A percentile compares a stretch with the other conserved stretches of the same genome.
phyloP scores from a whole-genome alignment of 2,888 invertebrate genomes.

The Agrotis clavis region DNA sequence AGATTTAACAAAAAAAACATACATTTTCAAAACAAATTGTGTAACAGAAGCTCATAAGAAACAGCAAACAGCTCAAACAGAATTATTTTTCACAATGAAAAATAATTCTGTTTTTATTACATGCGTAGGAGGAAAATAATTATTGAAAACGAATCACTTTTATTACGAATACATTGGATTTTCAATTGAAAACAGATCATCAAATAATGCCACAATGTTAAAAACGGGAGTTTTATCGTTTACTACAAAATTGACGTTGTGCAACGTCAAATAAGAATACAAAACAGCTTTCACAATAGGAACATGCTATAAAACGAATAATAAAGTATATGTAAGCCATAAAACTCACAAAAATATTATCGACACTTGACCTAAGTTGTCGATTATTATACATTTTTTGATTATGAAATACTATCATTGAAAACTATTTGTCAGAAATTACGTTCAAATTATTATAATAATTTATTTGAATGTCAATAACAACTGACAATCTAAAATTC shows the following conservation, averaged over 20 bases:
- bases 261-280: slow-evolving; percentile 4
- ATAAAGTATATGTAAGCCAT: not conserved
- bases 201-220: not conserved
- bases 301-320: not conserved
- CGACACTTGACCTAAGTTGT: slow-evolving; percentile 26
- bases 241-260: slow-evolving; percentile 20
- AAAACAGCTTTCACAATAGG: not conserved
- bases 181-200: slow-evolving; percentile 30
- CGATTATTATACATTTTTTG: too few species aligned
- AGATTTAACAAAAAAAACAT: too few species aligned
- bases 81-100: too few species aligned
- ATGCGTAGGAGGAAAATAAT: slow-evolving; percentile 28
- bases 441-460: too few species aligned
- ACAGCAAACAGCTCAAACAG: too few species aligned
- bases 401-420: too few species aligned
- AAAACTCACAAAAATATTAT: slow-evolving; percentile 27
- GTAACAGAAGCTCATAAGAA: too few species aligned
- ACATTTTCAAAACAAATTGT: not conserved
- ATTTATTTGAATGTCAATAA: too few species aligned
- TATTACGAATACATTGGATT: not conserved
- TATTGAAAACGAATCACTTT: not conserved
- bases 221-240: slow-evolving; percentile 15
- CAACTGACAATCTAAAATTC: too few species aligned
- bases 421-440: too few species aligned
- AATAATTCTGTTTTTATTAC: not conserved